These are phyloP conservation scores for Archips xylosteana DNA, from an alignment of 2,888 invertebrate genomes.

Conservation along the genomic window DNA sequence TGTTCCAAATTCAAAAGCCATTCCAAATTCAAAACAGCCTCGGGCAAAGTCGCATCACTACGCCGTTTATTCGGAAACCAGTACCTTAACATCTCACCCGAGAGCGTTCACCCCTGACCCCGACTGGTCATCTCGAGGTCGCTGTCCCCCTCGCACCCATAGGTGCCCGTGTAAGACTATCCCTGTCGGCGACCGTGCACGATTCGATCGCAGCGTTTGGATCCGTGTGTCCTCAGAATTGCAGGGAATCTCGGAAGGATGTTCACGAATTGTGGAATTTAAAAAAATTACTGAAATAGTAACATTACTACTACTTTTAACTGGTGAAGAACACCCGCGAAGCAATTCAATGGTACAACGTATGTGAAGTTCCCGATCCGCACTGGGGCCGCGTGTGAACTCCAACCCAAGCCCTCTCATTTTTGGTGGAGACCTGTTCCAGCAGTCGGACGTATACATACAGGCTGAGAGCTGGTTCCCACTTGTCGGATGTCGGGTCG, in stretches of 20 bases:
- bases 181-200: slow-evolving; percentile 68
- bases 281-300: neutral
- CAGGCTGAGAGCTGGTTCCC: too few relatives aligned
- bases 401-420: too few relatives aligned
- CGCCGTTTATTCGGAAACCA: slow-evolving; percentile 46
- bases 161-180: slow-evolving; percentile 47
- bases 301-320: too few relatives aligned
- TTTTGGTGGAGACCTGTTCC: too few relatives aligned
- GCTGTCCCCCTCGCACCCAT: slow-evolving; percentile 56
- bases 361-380: too few relatives aligned
- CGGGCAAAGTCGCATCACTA: slow-evolving; percentile 57
- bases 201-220: slow-evolving; percentile 73
- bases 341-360: too few relatives aligned
- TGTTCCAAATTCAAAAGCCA: neutral
- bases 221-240: slow-evolving; percentile 83
- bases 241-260: slow-evolving; percentile 62
- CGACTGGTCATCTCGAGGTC: slow-evolving; percentile 80
- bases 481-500: too few relatives aligned
- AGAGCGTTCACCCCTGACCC: slow-evolving; percentile 85
- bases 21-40: slow-evolving; percentile 46
- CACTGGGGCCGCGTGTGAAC: too few relatives aligned
- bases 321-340: too few relatives aligned
- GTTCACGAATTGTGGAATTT: slow-evolving; percentile 53
- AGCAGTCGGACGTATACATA: too few relatives aligned
- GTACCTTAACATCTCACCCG: slow-evolving; percentile 70